Conservation (phyloP, 1,140 invertebrate species). For the Drosophila kohkoa region DNA sequence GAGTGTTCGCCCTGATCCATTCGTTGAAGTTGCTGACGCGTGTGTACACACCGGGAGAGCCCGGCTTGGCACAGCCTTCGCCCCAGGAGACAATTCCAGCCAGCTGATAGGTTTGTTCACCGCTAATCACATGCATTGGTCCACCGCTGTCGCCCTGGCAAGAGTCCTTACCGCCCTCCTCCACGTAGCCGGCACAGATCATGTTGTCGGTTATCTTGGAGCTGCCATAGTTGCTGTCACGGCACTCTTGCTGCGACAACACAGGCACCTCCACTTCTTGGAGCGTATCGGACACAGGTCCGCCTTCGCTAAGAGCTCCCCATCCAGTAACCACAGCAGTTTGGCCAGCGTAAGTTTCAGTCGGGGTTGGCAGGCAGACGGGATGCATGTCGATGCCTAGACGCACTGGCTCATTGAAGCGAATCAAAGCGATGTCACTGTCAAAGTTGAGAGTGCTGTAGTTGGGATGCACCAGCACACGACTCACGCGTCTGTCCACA, state of each 20-base stretch:
- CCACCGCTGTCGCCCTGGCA: slow-evolving; percentile 91
- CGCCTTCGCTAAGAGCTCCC: slow-evolving; percentile 87
- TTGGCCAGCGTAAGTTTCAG: slow-evolving; percentile 86
- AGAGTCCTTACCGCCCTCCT: slow-evolving; percentile 90
- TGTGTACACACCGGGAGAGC: slow-evolving; percentile 94
- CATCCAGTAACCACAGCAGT: slow-evolving; percentile 88
- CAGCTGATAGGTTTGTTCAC: slow-evolving; percentile 62
- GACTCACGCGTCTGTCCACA: slow-evolving; percentile 84
- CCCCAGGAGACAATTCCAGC: slow-evolving; percentile 92
- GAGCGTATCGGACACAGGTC: slow-evolving; percentile 86
- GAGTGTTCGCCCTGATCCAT: slow-evolving; percentile 89
- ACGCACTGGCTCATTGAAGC: slow-evolving; percentile 86
- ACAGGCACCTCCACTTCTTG: slow-evolving; percentile 90
- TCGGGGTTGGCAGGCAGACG: slow-evolving; percentile 89
- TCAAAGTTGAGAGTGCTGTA: slow-evolving; percentile 87
- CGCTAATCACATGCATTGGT: slow-evolving; percentile 87
- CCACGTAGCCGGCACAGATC: slow-evolving; percentile 92
- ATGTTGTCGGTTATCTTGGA: slow-evolving; percentile 93
- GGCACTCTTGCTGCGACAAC: slow-evolving; percentile 90
- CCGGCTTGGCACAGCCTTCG: slow-evolving; percentile 91
- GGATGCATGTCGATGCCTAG: slow-evolving; percentile 89
- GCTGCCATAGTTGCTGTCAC: slow-evolving; percentile 88
- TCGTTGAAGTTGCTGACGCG: slow-evolving; percentile 91
- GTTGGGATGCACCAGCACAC: slow-evolving; percentile 60
- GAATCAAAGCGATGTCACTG: slow-evolving; percentile 93